Evolutionary conservation across 2,888 invertebrate species (phyloP).

Genomic region (Herminia tarsipennalis): DNA sequence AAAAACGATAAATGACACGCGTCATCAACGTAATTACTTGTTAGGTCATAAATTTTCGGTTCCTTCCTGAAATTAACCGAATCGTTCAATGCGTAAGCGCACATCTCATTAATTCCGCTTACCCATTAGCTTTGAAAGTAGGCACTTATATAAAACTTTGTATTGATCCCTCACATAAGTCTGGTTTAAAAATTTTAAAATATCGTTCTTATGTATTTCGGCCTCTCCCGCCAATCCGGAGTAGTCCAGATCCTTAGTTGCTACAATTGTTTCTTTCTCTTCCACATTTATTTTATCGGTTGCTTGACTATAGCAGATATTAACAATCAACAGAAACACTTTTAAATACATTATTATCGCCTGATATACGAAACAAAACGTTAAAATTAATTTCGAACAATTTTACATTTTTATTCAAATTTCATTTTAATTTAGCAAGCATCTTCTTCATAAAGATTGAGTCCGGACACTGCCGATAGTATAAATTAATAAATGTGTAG

Average conservation of each 20-base stretch:
- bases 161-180: slow-evolving; percentile 60
- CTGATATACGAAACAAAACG: not conserved
- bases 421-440: slow-evolving; percentile 12
- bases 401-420: slow-evolving; percentile 21
- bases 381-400: not conserved
- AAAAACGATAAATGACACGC: too few relatives aligned
- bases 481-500: not conserved
- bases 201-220: slow-evolving; percentile 64
- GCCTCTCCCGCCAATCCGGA: slow-evolving; percentile 65
- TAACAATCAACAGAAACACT: slow-evolving; percentile 24
- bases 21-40: too few relatives aligned
- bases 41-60: too few relatives aligned
- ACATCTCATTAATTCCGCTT: slow-evolving; percentile 16
- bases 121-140: slow-evolving; percentile 64
- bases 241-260: slow-evolving; percentile 64
- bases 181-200: slow-evolving; percentile 67
- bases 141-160: slow-evolving; percentile 58
- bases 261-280: slow-evolving; percentile 32
- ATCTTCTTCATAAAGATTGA: slow-evolving; percentile 9
- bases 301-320: not conserved
- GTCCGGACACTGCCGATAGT: slow-evolving; percentile 3
- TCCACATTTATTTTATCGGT: slow-evolving; percentile 33
- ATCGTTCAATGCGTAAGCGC: too few relatives aligned
- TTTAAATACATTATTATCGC: slow-evolving; percentile 20
- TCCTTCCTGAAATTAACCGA: too few relatives aligned